Conservation (phyloP, 2,888 invertebrate species). For the Pandemis cinnamomeana region DNA sequence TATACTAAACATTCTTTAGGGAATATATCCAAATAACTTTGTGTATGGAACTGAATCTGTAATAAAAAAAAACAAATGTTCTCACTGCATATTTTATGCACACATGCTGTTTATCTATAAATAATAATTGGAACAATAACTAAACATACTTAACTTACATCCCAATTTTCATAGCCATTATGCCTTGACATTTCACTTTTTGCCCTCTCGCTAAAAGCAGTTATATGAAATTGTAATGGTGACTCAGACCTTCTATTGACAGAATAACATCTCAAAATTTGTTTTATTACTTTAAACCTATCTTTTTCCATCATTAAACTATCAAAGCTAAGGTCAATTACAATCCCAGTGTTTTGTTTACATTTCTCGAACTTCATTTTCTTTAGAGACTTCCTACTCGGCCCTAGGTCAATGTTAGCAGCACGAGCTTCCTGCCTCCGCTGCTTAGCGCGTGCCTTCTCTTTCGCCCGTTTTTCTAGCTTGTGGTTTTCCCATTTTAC, state of each 20-base stretch:
- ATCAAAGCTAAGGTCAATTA: slow-evolving; percentile 96
- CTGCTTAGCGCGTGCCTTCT: slow-evolving; percentile 88
- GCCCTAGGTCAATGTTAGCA: slow-evolving; percentile 89
- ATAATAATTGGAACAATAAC: slow-evolving; percentile 29
- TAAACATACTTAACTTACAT: slow-evolving; percentile 85
- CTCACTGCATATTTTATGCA: background rate
- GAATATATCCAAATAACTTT: slow-evolving; percentile 88
- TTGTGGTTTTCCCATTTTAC: slow-evolving; percentile 90
- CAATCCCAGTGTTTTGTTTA: slow-evolving; percentile 88
- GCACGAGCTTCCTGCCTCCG: slow-evolving; percentile 88
- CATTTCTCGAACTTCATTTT: slow-evolving; percentile 88
- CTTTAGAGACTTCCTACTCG: slow-evolving; percentile 92
- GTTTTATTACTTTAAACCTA: slow-evolving; percentile 94
- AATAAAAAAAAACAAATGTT: slow-evolving; percentile 43
- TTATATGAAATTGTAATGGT: slow-evolving; percentile 93
- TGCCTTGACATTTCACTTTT: slow-evolving; percentile 91
- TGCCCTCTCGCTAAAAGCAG: slow-evolving; percentile 90
- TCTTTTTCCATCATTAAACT: slow-evolving; percentile 95
- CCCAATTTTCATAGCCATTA: slow-evolving; percentile 96
- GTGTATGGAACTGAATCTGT: slow-evolving; percentile 88
- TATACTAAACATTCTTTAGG: slow-evolving; percentile 93
- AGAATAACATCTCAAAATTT: slow-evolving; percentile 95
- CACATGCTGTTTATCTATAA: background rate
- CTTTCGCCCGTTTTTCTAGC: slow-evolving; percentile 88
- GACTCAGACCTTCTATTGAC: slow-evolving; percentile 91